phyloP scores from a whole-genome alignment of 2,113 vertebrate species.

The Gracilinanus agilis region DNA sequence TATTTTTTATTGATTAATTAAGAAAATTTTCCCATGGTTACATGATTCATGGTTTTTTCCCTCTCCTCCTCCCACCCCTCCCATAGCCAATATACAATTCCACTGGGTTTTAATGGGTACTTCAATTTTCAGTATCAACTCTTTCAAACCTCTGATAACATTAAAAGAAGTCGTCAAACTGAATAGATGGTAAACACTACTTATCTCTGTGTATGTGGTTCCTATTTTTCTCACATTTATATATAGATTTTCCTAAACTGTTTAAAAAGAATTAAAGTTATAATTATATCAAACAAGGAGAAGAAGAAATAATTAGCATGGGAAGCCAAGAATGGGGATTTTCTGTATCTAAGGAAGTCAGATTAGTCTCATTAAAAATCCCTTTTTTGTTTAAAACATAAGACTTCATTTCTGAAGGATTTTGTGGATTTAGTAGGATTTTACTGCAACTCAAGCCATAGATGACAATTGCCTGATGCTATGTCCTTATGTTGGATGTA shows the following conservation, averaged over 20 bases:
- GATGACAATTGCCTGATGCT: background rate
- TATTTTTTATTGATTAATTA: too few species aligned
- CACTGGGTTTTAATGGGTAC: too few species aligned
- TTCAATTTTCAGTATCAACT: background rate
- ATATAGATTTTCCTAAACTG: background rate
- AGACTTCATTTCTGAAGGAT: background rate
- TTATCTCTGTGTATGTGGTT: background rate
- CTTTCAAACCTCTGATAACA: background rate
- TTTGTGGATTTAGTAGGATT: background rate
- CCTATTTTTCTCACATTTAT: background rate
- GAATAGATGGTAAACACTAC: background rate
- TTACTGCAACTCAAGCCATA: background rate
- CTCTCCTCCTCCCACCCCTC: too few species aligned
- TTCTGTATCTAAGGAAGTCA: background rate
- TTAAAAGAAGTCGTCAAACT: background rate
- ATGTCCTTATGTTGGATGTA: background rate
- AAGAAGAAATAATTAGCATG: background rate
- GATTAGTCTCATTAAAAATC: conserved; percentile 6
- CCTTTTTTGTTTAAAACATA: background rate
- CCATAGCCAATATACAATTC: too few species aligned
- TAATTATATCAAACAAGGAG: background rate
- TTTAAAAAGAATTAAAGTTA: background rate
- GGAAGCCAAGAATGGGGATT: background rate
- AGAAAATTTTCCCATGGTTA: too few species aligned
- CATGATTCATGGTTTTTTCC: too few species aligned